These are phyloP conservation scores for Melipona bicolor DNA, from an alignment of 2,888 invertebrate genomes.

Conservation along the genomic window DNA sequence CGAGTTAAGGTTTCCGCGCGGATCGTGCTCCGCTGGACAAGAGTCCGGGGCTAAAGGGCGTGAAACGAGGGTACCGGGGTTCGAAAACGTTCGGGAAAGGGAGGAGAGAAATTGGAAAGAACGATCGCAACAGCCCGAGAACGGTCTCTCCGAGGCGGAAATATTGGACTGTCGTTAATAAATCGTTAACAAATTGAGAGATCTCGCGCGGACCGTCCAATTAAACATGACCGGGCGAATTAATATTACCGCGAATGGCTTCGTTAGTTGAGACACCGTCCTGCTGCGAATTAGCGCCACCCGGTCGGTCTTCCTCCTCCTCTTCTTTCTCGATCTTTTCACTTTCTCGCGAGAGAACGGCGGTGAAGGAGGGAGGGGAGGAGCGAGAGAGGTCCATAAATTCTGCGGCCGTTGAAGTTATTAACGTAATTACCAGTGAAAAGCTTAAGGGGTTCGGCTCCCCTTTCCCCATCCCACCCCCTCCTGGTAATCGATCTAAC, in stretches of 20 bases:
- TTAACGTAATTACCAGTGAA: slow-evolving; percentile 62
- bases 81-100: background rate
- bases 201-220: slow-evolving; percentile 11
- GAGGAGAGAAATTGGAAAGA: background rate
- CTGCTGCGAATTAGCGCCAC: slow-evolving; percentile 28
- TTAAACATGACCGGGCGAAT: slow-evolving; percentile 36
- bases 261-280: slow-evolving; percentile 41
- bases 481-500: slow-evolving; percentile 56
- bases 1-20: background rate
- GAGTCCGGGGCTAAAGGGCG: background rate
- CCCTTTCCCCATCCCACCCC: background rate
- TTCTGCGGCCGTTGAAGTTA: slow-evolving; percentile 51
- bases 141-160: background rate
- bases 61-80: no score
- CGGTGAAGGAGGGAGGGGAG: background rate
- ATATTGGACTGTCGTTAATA: slow-evolving; percentile 21
- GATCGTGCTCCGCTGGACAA: background rate
- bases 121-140: background rate
- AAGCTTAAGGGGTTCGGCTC: slow-evolving; percentile 22
- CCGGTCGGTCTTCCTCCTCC: background rate
- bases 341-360: slow-evolving; percentile 1
- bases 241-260: slow-evolving; percentile 36
- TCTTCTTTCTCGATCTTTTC: background rate
- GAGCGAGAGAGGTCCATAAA: slow-evolving; percentile 36
- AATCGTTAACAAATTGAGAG: slow-evolving; percentile 30